phyloP scores from a whole-genome alignment of 2,797 vertebrate species.

The Gambelia wislizenii region DNA sequence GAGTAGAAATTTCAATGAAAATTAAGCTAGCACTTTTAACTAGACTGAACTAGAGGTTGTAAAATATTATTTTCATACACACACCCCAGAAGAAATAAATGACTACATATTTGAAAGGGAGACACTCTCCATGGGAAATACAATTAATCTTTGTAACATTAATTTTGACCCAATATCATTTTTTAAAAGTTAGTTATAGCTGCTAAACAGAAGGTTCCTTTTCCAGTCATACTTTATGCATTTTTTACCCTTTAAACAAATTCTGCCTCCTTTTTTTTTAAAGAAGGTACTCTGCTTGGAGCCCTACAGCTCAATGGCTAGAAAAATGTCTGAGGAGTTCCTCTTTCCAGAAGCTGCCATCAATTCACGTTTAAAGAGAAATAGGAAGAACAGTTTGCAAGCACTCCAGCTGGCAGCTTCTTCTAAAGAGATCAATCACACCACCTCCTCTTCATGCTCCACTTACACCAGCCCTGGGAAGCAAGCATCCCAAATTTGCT shows the following conservation, averaged over 20 bases:
- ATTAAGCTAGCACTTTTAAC: background rate
- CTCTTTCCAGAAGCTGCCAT: constrained; percentile 76
- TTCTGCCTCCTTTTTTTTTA: constrained; percentile 51
- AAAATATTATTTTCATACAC: constrained; percentile 15
- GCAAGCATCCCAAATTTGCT: constrained; percentile 71
- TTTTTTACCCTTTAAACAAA: background rate
- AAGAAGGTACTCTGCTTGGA: constrained; percentile 64
- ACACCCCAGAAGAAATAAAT: background rate
- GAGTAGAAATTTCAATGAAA: background rate
- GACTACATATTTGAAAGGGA: background rate
- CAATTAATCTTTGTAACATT: background rate
- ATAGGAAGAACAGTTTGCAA: constrained; percentile 75
- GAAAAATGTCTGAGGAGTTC: constrained; percentile 64
- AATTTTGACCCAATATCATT: background rate
- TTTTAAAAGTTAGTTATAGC: background rate
- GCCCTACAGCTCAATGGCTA: constrained; percentile 72
- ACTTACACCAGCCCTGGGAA: constrained; percentile 68
- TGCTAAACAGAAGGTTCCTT: constrained; percentile 1
- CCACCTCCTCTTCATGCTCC: constrained; percentile 68
- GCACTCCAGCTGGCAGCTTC: constrained; percentile 76
- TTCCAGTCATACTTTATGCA: constrained; percentile 47
- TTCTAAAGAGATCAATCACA: constrained; percentile 79
- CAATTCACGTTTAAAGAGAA: constrained; percentile 78
- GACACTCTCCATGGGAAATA: background rate
- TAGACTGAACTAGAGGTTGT: constrained; percentile 28